phyloP scores from a whole-genome alignment of 2,113 vertebrate genomes.

The Mesitornis unicolor region DNA sequence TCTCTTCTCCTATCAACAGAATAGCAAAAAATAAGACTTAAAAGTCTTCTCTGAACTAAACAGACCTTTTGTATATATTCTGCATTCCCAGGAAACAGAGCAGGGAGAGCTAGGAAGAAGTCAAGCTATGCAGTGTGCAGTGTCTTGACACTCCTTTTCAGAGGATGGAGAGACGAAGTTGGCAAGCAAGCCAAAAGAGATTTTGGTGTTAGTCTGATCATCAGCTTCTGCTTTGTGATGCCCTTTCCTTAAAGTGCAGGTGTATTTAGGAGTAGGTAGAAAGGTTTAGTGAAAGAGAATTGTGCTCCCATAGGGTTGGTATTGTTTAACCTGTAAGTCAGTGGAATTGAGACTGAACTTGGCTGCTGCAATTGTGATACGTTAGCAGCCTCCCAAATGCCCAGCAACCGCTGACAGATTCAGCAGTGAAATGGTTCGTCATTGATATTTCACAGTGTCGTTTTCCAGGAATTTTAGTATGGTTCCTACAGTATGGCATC shows the following conservation, averaged over 20 bases:
- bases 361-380: not conserved
- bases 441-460: not conserved
- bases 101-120: not conserved
- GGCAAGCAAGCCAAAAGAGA: not conserved
- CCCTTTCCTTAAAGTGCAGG: not conserved
- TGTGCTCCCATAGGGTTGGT: not conserved
- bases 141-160: not conserved
- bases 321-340: not conserved
- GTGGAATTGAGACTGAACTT: not conserved
- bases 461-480: not conserved
- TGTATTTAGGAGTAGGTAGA: not conserved
- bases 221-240: not conserved
- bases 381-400: not conserved
- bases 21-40: not conserved
- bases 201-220: not conserved
- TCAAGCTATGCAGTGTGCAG: rapidly evolving
- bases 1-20: not conserved
- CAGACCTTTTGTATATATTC: not conserved
- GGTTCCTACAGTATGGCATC: not conserved
- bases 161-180: not conserved
- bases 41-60: not conserved
- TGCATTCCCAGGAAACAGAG: not conserved
- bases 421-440: not conserved
- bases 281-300: not conserved
- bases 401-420: not conserved